Evolutionary conservation across 2,113 vertebrate genomes (phyloP), one percentile per base, ranked within the genome.

Genomic region (Trichomycterus rosablanca): DNA sequence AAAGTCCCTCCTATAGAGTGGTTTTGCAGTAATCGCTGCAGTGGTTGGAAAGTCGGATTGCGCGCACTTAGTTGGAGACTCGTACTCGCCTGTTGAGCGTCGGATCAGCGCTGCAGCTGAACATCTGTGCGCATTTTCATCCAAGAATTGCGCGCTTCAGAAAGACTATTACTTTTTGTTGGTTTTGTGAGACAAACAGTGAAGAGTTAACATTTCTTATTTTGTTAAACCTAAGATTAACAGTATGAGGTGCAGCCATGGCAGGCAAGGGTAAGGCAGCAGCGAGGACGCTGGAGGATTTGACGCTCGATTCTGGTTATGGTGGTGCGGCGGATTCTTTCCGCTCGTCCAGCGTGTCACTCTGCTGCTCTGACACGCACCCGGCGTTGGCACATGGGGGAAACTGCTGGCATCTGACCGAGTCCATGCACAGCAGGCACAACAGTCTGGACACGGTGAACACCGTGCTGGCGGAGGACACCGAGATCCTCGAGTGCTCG

Each of bases 361-460:
- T 88, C 72, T 88, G 84, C 70, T 87, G 84, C 72, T 88, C 84
- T 67, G 86, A 88, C 82, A 76, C 85, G 79, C 83, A 85, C 58
- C 83, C 72, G 68, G 84, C 82, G 62, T 59, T 82, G 55, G 55
- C 80, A 75, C 85, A 84, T 74, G 86, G 84, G 62, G 84, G 76
- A 60, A 91, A 92, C 91, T 86, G 91, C 89, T 94, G 94, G 94
- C 92, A 90, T 89, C 88, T 96, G 91, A 90, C 94, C 73, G 93
- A 88, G 87, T 95, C 93, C 84, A 95, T 96, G 93, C 92, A 94
- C 88, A 94, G 92, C 88, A 81, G 94, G 82, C 93, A 95, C 73
- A 93, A 95, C 90, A 97, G 95, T 85, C 87, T 95, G 80, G 95
- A 97, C 87, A 95, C 95, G 37, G 95, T 97, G 82, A 95, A 95